Conservation (phyloP, 1,140 invertebrate species). For the Pissodes strobi region DNA sequence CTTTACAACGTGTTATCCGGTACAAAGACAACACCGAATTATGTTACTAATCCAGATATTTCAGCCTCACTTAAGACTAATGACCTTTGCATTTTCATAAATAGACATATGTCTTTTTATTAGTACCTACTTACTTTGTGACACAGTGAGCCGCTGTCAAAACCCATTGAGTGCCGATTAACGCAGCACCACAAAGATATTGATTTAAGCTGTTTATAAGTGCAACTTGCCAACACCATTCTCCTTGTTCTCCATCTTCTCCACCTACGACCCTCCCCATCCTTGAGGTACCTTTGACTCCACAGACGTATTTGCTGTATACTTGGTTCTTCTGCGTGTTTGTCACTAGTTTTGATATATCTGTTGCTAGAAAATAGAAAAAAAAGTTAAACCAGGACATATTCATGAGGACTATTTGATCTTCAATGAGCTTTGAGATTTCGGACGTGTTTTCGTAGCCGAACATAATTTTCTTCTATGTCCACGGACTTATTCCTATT, state of each 20-base stretch:
- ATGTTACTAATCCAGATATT: too few relatives aligned
- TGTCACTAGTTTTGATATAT: conserved; percentile 57
- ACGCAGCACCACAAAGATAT: conserved; percentile 93
- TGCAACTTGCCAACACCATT: conserved; percentile 96
- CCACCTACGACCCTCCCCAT: conserved; percentile 84
- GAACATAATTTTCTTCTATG: too few relatives aligned
- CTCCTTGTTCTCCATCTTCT: conserved; percentile 83
- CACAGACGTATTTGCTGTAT: conserved; percentile 90
- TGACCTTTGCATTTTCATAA: too few relatives aligned
- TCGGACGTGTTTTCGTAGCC: too few relatives aligned
- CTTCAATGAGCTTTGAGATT: too few relatives aligned
- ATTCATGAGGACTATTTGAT: too few relatives aligned
- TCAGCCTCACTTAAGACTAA: too few relatives aligned
- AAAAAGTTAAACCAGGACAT: conserved; percentile 8
- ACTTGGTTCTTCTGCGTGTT: conserved; percentile 70
- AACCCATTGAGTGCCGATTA: conserved; percentile 94
- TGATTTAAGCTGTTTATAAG: conserved; percentile 92
- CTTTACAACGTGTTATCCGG: too few relatives aligned
- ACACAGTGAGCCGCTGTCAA: conserved; percentile 95
- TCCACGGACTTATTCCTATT: too few relatives aligned
- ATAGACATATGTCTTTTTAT: too few relatives aligned
- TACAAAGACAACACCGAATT: too few relatives aligned
- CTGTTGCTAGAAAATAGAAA: conserved; percentile 44
- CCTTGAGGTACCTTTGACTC: conserved; percentile 74
- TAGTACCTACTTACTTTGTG: too few relatives aligned